Evolutionary conservation across 2,113 vertebrate species (phyloP).

Genomic region (Poeciliopsis turrubarensis): DNA sequence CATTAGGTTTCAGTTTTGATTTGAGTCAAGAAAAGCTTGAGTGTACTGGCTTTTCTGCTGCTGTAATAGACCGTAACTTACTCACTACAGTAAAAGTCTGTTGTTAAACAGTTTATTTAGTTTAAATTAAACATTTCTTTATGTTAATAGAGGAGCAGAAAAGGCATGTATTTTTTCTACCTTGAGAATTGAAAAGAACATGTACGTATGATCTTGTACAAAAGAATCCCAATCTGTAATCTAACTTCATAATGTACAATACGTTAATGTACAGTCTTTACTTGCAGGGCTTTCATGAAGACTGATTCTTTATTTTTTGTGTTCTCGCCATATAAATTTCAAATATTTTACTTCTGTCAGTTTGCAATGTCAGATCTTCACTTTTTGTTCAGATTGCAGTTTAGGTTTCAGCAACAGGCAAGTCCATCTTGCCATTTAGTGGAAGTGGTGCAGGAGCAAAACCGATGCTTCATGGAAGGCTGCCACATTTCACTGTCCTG

Average conservation of each 20-base stretch:
- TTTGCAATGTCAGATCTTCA: constrained; percentile 11
- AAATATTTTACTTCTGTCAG: constrained; percentile 26
- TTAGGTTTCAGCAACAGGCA: constrained; percentile 23
- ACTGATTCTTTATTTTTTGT: constrained; percentile 30
- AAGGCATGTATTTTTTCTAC: constrained; percentile 85
- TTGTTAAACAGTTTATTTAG: constrained; percentile 34
- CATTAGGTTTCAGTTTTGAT: constrained; percentile 36
- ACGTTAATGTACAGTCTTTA: constrained; percentile 68
- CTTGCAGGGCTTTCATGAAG: constrained; percentile 55
- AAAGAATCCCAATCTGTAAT: constrained; percentile 56
- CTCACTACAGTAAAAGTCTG: constrained; percentile 28
- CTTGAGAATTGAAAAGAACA: constrained; percentile 68
- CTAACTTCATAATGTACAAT: constrained; percentile 72
- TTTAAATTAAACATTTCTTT: constrained; percentile 46
- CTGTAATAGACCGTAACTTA: constrained; percentile 28
- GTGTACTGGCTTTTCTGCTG: constrained; percentile 35
- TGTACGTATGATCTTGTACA: constrained; percentile 73
- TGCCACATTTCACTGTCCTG: constrained; percentile 43
- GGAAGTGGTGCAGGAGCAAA: constrained; percentile 4
- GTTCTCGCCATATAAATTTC: constrained; percentile 15
- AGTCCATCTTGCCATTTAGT: not conserved
- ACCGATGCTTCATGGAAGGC: constrained; percentile 31
- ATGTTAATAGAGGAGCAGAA: constrained; percentile 59
- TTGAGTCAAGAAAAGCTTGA: constrained; percentile 44
- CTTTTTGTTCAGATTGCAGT: constrained; percentile 16